Conservation (phyloP, 2,113 vertebrate species). For the Dromas ardeola region DNA sequence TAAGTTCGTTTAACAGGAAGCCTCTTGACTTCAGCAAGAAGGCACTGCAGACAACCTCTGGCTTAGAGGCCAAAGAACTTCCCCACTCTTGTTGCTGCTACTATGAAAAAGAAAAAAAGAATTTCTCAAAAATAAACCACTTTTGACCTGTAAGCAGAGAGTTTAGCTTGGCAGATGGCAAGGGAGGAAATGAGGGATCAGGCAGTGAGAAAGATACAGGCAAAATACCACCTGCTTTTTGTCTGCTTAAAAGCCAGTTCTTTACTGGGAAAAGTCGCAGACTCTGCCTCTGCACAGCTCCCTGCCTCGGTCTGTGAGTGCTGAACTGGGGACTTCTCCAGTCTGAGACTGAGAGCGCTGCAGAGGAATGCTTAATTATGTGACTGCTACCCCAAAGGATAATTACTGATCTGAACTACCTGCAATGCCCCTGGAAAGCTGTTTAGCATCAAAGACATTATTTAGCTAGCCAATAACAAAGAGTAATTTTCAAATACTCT, state of each 20-base stretch:
- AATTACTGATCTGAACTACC: not conserved
- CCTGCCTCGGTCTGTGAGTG: not conserved
- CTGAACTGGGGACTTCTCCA: not conserved
- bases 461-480: not conserved
- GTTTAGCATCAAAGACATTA: not conserved
- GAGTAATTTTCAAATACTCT: not conserved
- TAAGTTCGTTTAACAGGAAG: not conserved
- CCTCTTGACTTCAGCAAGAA: not conserved
- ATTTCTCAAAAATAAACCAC: not conserved
- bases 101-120: not conserved
- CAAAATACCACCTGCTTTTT: not conserved
- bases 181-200: not conserved
- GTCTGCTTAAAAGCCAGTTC: not conserved
- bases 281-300: not conserved
- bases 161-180: not conserved
- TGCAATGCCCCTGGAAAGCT: not conserved
- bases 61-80: not conserved
- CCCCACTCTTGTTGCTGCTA: not conserved
- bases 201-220: not conserved
- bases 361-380: not conserved
- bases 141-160: not conserved
- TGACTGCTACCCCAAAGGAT: not conserved
- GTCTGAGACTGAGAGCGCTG: not conserved
- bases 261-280: not conserved
- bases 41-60: not conserved